These are phyloP conservation scores for Eupithecia subfuscata DNA, from an alignment of 2,888 invertebrate genomes.

Conservation along the genomic window DNA sequence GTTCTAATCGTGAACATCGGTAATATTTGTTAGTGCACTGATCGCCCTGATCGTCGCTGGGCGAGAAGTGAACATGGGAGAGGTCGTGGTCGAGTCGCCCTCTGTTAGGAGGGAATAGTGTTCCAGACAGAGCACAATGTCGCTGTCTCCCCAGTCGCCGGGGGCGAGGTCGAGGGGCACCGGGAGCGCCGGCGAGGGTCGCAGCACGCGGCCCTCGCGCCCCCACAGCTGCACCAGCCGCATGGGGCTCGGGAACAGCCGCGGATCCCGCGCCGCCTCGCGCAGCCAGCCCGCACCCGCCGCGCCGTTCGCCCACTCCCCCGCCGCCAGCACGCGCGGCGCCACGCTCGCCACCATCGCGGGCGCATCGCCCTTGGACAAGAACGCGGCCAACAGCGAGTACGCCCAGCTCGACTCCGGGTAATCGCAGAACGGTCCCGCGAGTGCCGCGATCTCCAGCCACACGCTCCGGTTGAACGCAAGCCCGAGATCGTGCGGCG, in stretches of 20 bases:
- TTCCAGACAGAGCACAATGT: conserved; percentile 59
- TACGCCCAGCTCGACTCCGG: conserved; percentile 64
- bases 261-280: conserved; percentile 47
- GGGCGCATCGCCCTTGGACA: conserved; percentile 43
- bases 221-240: conserved; percentile 3
- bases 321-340: conserved; percentile 54
- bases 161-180: background rate
- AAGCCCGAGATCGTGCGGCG: conserved; percentile 56
- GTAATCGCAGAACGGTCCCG: conserved; percentile 54
- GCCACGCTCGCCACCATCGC: conserved; percentile 52
- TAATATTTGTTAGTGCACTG: background rate
- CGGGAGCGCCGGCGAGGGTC: background rate
- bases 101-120: conserved; percentile 39
- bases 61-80: background rate
- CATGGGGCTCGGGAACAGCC: conserved; percentile 9
- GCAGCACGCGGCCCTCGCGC: background rate
- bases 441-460: conserved; percentile 47
- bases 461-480: conserved; percentile 60
- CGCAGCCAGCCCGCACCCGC: conserved; percentile 49
- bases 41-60: background rate
- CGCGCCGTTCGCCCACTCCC: conserved; percentile 37
- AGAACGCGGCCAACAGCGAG: conserved; percentile 55
- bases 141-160: conserved; percentile 49
- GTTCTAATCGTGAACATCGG: background rate
- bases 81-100: conserved; percentile 10